Evolutionary conservation across 2,797 vertebrate species (phyloP), one percentile per base, ranked within the genome.

Genomic region (Xenentodon cancila): DNA sequence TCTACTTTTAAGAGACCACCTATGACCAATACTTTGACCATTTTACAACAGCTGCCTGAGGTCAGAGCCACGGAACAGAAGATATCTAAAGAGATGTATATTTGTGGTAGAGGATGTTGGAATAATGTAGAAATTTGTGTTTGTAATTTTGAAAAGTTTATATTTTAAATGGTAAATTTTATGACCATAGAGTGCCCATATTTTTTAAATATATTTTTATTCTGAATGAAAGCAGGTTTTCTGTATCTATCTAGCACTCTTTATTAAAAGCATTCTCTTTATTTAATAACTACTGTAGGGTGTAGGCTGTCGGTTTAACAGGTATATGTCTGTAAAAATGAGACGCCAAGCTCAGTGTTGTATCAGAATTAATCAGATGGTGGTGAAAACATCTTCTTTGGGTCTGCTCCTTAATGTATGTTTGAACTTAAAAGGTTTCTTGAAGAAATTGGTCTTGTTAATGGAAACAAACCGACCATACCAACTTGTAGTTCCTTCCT

Each of bases 161-260:
- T 53, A 53, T 75, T 80, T 61, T 70, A 25, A 68, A 59, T 66
- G 19, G 64, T 59, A 12, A 66, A 48, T 78, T 58, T 73, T 62
- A 51, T 48, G 58, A n/a, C 70, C 62, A 53, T 78, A 69, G 18
- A 71, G 17, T 43, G 22, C 18, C 9, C 6, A 37, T 17, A 52
- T 22, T 46, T 58, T 18, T 57, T 58, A 37, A 66, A 9, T 21
- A 37, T 1, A 19, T 62, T 77, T 71, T 79, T 53, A 56, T 63
- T 81, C 66, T 20, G 69, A 79, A 69, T 63, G 47, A 71, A 59
- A 54, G 27, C 45, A 56, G 17, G n/a, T 66, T 51, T 17, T 53
- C 34, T 64, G 22, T 53, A 46, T 82, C 51, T 53, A 20, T 50
- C 49, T 22, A 84, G 51, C 71, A 72, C 69, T 69, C 43, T 0